Percentiles rank a stretch among this genome's conserved stretches.
These are phyloP conservation scores for Thymallus thymallus DNA, from an alignment of 2,113 vertebrate genomes.

Conservation along the genomic window DNA sequence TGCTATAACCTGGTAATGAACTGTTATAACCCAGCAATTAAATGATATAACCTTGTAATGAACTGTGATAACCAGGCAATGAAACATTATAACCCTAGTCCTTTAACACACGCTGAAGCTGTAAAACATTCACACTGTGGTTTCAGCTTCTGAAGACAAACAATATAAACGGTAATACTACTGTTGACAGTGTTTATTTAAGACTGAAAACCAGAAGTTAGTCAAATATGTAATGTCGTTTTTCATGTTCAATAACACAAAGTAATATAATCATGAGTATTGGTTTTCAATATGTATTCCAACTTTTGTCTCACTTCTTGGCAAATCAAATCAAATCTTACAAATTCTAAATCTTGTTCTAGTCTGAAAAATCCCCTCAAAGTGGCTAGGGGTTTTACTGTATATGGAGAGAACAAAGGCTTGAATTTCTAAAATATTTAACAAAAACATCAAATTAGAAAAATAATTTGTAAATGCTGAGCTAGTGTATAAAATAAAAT, in stretches of 20 bases:
- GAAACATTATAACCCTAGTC: background rate
- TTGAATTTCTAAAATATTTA: slow-evolving; percentile 24
- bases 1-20: no score
- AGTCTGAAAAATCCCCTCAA: no score
- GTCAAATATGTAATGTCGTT: background rate
- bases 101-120: background rate
- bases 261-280: background rate
- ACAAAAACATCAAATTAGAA: slow-evolving; percentile 57
- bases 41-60: no score
- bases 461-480: slow-evolving; percentile 70
- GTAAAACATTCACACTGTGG: background rate
- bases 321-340: background rate
- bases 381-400: no score
- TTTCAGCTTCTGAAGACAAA: background rate
- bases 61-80: background rate
- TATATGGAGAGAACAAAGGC: slow-evolving; percentile 4
- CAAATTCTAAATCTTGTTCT: background rate
- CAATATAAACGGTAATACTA: background rate
- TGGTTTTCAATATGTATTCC: background rate
- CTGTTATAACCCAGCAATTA: no score
- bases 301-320: background rate
- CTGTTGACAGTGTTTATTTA: background rate
- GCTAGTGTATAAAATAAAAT: slow-evolving; percentile 73
- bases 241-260: background rate
- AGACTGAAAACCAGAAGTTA: background rate